phyloP scores from a whole-genome alignment of 2,113 vertebrate genomes.

The Otocyon megalotis region DNA sequence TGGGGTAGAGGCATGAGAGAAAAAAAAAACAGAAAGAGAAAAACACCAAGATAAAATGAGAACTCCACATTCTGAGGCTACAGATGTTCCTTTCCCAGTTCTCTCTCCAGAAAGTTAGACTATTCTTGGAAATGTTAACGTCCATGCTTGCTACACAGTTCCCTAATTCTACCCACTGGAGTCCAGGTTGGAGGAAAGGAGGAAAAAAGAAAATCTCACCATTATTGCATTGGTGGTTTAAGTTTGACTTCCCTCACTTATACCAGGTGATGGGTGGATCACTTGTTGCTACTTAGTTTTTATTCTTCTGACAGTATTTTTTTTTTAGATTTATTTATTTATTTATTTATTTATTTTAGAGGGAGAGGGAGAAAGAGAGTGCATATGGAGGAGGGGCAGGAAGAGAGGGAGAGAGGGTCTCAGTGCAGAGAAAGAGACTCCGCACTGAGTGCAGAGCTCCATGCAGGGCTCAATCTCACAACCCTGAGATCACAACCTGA shows the following conservation, averaged over 20 bases:
- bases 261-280: background rate
- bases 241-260: background rate
- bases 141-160: background rate
- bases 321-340: background rate
- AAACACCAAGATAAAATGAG: background rate
- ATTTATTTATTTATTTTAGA: background rate
- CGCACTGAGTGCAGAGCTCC: too few relatives aligned
- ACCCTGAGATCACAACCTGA: background rate
- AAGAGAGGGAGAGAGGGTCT: background rate
- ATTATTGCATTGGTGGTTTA: background rate
- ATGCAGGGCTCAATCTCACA: background rate
- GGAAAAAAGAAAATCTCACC: background rate
- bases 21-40: background rate
- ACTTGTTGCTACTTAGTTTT: background rate
- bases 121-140: background rate
- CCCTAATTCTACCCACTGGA: background rate
- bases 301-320: background rate
- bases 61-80: background rate
- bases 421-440: background rate
- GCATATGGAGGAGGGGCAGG: background rate
- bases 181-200: background rate
- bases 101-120: background rate
- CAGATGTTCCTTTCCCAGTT: background rate
- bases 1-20: background rate
- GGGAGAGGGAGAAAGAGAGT: too few relatives aligned